Evolutionary conservation across 2,797 vertebrate species (phyloP).

Genomic region (Lagorchestes hirsutus): DNA sequence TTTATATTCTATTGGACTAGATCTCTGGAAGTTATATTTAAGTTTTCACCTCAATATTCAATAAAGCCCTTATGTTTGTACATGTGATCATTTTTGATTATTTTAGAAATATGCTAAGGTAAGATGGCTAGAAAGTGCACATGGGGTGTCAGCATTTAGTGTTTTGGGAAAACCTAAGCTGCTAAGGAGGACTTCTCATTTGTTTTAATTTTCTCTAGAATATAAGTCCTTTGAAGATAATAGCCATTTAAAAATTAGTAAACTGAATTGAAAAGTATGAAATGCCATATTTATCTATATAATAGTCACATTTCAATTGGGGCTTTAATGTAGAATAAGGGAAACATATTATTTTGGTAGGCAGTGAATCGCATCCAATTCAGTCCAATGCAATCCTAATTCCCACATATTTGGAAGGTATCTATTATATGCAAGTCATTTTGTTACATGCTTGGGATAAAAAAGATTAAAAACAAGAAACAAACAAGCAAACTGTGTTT

Average conservation of each 20-base stretch:
- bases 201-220: neutral
- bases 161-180: neutral
- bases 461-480: no score
- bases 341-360: no score
- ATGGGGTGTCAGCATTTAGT: neutral
- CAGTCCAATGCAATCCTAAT: no score
- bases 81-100: neutral
- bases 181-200: neutral
- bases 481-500: no score
- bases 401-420: no score
- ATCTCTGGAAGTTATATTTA: neutral
- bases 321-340: no score
- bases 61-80: neutral
- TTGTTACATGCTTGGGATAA: neutral
- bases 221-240: neutral
- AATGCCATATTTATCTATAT: neutral
- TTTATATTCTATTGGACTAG: neutral
- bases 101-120: neutral
- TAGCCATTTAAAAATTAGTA: neutral
- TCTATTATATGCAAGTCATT: no score
- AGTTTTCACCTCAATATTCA: neutral
- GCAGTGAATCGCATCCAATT: no score
- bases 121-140: neutral
- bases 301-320: no score
- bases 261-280: neutral